Percentiles rank a stretch among this genome's conserved stretches.
These are phyloP conservation scores for Aythya baeri DNA, from an alignment of 2,113 vertebrate species.

Conservation along the genomic window DNA sequence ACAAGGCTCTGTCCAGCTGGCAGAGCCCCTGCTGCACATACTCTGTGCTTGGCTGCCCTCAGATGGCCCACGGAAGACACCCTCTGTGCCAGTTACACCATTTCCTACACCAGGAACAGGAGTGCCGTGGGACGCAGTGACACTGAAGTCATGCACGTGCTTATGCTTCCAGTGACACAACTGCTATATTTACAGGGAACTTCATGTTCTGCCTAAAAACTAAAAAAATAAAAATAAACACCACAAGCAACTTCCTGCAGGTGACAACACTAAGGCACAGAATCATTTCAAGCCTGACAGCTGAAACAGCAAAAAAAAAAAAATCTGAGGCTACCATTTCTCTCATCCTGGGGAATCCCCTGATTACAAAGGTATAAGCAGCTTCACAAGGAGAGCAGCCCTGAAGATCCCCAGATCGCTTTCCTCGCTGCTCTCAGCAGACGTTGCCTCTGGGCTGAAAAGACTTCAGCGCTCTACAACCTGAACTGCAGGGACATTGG, in stretches of 20 bases:
- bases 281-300: not conserved
- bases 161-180: not conserved
- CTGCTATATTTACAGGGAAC: not conserved
- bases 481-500: not conserved
- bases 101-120: not conserved
- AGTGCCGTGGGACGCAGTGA: not conserved
- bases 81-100: not conserved
- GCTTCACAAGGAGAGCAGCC: not conserved
- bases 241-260: not conserved
- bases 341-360: not conserved
- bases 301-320: not conserved
- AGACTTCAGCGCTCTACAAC: not conserved
- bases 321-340: not conserved
- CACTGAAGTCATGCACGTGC: not conserved
- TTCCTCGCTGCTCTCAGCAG: not conserved
- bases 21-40: not conserved
- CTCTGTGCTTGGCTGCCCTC: not conserved
- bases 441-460: not conserved
- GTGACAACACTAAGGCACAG: not conserved
- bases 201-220: not conserved
- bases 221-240: not conserved
- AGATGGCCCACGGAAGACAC: not conserved
- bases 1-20: not conserved
- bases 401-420: not conserved
- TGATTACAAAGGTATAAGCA: not conserved